phyloP scores from a whole-genome alignment of 2,888 invertebrate genomes.

The Euphydryas editha region DNA sequence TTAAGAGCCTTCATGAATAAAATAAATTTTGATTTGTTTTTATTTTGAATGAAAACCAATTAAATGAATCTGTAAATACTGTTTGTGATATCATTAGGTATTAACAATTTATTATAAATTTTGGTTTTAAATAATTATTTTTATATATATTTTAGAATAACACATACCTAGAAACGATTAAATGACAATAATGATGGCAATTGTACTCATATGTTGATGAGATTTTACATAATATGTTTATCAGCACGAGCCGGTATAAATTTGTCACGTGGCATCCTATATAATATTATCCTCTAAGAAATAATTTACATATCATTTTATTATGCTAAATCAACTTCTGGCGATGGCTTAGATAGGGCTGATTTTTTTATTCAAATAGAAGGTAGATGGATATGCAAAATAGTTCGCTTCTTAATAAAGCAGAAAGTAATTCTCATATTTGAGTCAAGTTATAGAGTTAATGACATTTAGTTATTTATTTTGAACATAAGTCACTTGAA shows the following conservation, averaged over 20 bases:
- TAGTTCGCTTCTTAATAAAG: neutral
- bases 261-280: conserved; percentile 29
- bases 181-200: conserved; percentile 38
- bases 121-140: neutral
- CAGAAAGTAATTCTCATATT: no score
- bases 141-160: neutral
- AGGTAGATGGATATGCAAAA: neutral
- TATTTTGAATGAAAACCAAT: no score
- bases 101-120: no score
- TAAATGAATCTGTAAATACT: no score
- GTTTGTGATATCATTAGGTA: no score
- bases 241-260: conserved; percentile 41
- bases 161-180: neutral
- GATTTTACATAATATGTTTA: conserved; percentile 52
- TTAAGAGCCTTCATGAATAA: no score
- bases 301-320: conserved; percentile 25
- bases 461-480: no score
- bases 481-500: no score
- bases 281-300: conserved; percentile 26
- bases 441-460: no score
- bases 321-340: conserved; percentile 22
- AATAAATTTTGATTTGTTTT: no score
- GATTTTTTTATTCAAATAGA: neutral
- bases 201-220: conserved; percentile 41
- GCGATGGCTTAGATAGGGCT: neutral